phyloP scores from a whole-genome alignment of 2,888 invertebrate genomes.

The Drosophila maculinotata region DNA sequence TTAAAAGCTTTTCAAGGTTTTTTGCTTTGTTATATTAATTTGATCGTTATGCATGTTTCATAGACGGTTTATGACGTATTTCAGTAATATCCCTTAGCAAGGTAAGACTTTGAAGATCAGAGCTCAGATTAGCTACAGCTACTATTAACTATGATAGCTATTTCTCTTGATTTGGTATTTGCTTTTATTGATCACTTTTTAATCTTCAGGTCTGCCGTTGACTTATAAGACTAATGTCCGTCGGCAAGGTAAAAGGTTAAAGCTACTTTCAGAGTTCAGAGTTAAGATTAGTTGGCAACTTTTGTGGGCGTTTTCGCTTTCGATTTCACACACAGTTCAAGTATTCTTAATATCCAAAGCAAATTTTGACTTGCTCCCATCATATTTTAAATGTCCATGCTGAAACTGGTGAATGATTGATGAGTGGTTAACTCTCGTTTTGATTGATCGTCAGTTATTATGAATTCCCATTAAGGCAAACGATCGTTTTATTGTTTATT shows the following conservation, averaged over 20 bases:
- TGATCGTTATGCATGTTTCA: background rate
- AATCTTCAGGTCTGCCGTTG: background rate
- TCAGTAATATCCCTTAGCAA: constrained; percentile 5
- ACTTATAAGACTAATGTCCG: background rate
- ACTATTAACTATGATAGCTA: background rate
- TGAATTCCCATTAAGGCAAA: constrained; percentile 63
- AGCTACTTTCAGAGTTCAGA: constrained; percentile 33
- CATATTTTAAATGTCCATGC: constrained; percentile 28
- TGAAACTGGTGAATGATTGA: constrained; percentile 47
- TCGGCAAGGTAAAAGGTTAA: constrained; percentile 52
- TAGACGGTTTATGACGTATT: background rate
- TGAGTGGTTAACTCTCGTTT: constrained; percentile 44
- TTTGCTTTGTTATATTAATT: constrained; percentile 11
- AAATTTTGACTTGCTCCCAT: constrained; percentile 35
- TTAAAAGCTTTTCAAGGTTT: constrained; percentile 30
- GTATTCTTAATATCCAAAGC: constrained; percentile 2
- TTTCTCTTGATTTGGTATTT: background rate
- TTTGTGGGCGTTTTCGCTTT: constrained; percentile 46
- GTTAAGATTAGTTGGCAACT: constrained; percentile 13
- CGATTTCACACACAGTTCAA: constrained; percentile 34
- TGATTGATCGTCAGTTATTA: constrained; percentile 68
- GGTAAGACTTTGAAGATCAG: constrained; percentile 30
- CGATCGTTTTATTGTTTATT: constrained; percentile 62
- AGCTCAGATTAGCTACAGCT: background rate
- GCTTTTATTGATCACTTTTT: constrained; percentile 1